Conservation (phyloP, 2,888 invertebrate species). For the Caprella mutica region DNA sequence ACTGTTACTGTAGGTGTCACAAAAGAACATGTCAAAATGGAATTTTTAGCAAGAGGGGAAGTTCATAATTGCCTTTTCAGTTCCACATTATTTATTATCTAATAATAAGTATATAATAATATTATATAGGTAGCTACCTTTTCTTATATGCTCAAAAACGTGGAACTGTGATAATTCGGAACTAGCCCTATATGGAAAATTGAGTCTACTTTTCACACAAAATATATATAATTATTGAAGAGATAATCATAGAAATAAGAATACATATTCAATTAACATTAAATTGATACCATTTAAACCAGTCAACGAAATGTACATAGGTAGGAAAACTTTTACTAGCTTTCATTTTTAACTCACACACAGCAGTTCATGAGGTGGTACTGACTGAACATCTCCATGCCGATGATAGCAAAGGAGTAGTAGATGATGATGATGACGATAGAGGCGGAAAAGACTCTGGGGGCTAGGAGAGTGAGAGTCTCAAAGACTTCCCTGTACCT, state of each 20-base stretch:
- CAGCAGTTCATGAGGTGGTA: constrained; percentile 69
- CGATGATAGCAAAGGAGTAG: constrained; percentile 79
- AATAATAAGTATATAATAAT: too few relatives aligned
- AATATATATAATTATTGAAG: not conserved
- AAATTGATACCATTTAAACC: not conserved
- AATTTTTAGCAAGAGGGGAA: too few relatives aligned
- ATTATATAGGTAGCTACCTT: too few relatives aligned
- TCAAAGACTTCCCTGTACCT: constrained; percentile 72
- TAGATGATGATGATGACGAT: constrained; percentile 61
- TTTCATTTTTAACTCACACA: constrained; percentile 54
- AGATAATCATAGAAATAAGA: not conserved
- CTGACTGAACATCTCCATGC: constrained; percentile 72
- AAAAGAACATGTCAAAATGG: too few relatives aligned
- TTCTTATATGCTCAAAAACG: too few relatives aligned
- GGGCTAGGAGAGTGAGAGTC: constrained; percentile 64
- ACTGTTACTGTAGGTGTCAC: constrained; percentile 53
- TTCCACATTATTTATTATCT: too few relatives aligned
- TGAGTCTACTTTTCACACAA: too few relatives aligned
- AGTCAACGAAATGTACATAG: not conserved
- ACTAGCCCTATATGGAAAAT: too few relatives aligned
- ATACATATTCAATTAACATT: constrained; percentile 37
- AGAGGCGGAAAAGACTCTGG: constrained; percentile 71
- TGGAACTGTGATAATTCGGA: too few relatives aligned
- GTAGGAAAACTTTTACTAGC: too few relatives aligned
- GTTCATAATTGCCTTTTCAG: too few relatives aligned